phyloP scores from a whole-genome alignment of 2,113 vertebrate species.

The Mormyrus iriodes region DNA sequence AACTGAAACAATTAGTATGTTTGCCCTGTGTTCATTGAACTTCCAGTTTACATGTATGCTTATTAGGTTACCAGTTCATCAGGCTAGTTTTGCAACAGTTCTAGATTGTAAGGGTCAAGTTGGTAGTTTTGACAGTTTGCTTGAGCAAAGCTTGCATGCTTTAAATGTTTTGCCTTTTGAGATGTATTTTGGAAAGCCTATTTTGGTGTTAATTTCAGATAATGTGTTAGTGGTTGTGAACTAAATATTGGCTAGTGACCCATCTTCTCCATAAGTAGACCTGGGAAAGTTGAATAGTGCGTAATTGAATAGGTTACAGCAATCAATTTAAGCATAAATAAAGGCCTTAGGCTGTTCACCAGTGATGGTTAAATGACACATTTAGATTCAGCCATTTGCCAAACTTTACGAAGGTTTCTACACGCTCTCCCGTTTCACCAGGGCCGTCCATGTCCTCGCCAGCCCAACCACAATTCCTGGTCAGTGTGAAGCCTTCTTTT shows the following conservation, averaged over 20 bases:
- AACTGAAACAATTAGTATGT: background rate
- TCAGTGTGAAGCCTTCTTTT: background rate
- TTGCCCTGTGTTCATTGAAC: background rate
- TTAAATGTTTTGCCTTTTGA: too few relatives aligned
- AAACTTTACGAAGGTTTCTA: background rate
- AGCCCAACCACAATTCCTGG: background rate
- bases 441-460: background rate
- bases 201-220: too few relatives aligned
- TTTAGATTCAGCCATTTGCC: background rate
- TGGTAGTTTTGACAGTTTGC: too few relatives aligned
- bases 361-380: background rate
- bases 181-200: too few relatives aligned
- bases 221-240: too few relatives aligned
- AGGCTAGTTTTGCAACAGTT: background rate
- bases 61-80: background rate
- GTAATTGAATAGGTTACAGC: background rate
- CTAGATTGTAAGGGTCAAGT: background rate
- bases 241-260: background rate
- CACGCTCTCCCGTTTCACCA: background rate
- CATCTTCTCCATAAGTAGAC: background rate
- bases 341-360: background rate
- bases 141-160: too few relatives aligned
- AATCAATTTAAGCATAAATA: background rate
- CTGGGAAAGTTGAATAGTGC: background rate
- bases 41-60: background rate